Percentiles rank a stretch among this genome's conserved stretches.
These are phyloP conservation scores for Heliconius congener DNA, from an alignment of 1,140 invertebrate species.

Conservation along the genomic window DNA sequence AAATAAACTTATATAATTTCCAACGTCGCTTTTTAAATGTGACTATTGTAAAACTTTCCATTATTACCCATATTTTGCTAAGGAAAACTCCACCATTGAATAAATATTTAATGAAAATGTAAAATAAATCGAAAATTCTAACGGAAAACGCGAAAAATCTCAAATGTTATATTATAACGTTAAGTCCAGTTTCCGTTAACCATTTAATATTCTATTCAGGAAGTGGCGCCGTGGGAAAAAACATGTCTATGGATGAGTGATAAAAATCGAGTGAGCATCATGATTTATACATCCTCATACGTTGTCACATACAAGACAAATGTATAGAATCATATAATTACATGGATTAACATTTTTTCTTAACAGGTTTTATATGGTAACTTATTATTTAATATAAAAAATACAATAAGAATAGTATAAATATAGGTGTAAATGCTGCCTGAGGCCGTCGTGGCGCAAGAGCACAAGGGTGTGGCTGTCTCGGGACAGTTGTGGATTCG, in stretches of 20 bases:
- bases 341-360: slow-evolving; percentile 18
- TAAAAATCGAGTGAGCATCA: slow-evolving; percentile 47
- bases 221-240: slow-evolving; percentile 52
- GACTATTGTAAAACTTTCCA: too few relatives aligned
- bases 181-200: slow-evolving; percentile 28
- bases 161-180: not conserved
- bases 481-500: too few relatives aligned
- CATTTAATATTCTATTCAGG: slow-evolving; percentile 49
- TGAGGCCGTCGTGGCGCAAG: too few relatives aligned
- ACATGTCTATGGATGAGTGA: slow-evolving; percentile 40
- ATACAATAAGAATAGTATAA: too few relatives aligned
- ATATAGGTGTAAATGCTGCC: too few relatives aligned
- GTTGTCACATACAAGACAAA: slow-evolving; percentile 34
- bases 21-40: too few relatives aligned
- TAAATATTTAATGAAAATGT: not conserved
- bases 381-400: slow-evolving; percentile 32
- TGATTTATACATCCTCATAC: slow-evolving; percentile 46
- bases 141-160: not conserved
- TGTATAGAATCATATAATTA: slow-evolving; percentile 27
- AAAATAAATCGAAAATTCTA: too few relatives aligned
- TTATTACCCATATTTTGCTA: too few relatives aligned
- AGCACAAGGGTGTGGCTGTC: too few relatives aligned
- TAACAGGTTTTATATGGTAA: slow-evolving; percentile 63
- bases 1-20: too few relatives aligned
- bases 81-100: too few relatives aligned